phyloP scores from a whole-genome alignment of 2,888 invertebrate genomes.

The Orthosia incerta region DNA sequence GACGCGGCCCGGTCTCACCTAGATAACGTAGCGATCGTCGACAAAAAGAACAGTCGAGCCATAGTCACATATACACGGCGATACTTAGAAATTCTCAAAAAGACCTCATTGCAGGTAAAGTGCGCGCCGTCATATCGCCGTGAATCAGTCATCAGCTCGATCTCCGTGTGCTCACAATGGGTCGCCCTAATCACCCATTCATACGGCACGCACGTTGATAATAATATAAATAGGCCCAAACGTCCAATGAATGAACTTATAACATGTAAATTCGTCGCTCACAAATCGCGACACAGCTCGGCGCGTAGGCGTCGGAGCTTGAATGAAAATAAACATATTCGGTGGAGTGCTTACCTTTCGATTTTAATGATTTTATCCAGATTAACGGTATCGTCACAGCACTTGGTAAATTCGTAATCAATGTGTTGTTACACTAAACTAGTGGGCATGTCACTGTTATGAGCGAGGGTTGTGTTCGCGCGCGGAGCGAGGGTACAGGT shows the following conservation, averaged over 20 bases:
- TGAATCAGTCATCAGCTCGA: slow-evolving; percentile 76
- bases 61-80: slow-evolving; percentile 64
- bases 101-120: slow-evolving; percentile 62
- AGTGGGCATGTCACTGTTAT: slow-evolving; percentile 83
- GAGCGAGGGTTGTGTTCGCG: slow-evolving; percentile 71
- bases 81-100: slow-evolving; percentile 67
- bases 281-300: slow-evolving; percentile 88
- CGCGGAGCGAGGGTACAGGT: slow-evolving; percentile 70
- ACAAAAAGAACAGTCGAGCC: slow-evolving; percentile 72
- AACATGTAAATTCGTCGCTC: slow-evolving; percentile 90
- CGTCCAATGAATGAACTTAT: slow-evolving; percentile 89
- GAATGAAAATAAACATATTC: slow-evolving; percentile 88
- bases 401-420: slow-evolving; percentile 78
- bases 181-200: slow-evolving; percentile 85
- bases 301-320: slow-evolving; percentile 87
- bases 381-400: slow-evolving; percentile 86
- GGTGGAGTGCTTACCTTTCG: slow-evolving; percentile 84
- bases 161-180: slow-evolving; percentile 72
- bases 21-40: slow-evolving; percentile 81
- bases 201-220: slow-evolving; percentile 85
- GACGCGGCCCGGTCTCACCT: slow-evolving; percentile 84
- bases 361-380: slow-evolving; percentile 89
- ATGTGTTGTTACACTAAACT: slow-evolving; percentile 82
- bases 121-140: slow-evolving; percentile 66
- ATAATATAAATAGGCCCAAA: slow-evolving; percentile 87